Evolutionary conservation across 2,888 invertebrate species (phyloP).

Genomic region (Heliconius sara): DNA sequence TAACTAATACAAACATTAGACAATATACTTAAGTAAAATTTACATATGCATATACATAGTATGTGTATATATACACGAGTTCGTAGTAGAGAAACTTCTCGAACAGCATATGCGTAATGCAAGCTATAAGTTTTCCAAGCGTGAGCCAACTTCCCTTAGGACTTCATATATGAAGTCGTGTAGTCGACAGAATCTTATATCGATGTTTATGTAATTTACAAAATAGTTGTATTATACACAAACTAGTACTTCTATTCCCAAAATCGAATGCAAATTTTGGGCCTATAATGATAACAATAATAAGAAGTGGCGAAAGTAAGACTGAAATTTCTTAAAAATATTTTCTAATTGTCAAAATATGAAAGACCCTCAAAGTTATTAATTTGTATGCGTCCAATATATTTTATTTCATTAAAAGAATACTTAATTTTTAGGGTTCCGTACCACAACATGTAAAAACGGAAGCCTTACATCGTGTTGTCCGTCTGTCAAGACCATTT

Average conservation of each 20-base stretch:
- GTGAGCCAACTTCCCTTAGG: conserved; percentile 37
- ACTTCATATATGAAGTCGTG: conserved; percentile 20
- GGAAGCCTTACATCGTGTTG: too few species aligned
- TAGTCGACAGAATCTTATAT: conserved; percentile 19
- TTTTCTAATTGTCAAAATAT: background rate
- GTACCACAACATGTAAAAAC: too few species aligned
- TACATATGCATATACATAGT: background rate
- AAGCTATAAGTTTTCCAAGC: conserved; percentile 39
- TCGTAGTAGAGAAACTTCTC: conserved; percentile 37
- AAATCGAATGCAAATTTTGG: background rate
- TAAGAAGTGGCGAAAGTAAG: background rate
- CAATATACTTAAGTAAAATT: background rate
- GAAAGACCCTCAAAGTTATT: background rate
- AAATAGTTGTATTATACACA: background rate
- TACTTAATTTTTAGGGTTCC: too few species aligned
- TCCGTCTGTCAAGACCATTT: too few species aligned
- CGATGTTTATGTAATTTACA: conserved; percentile 15
- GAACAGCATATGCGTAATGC: conserved; percentile 39
- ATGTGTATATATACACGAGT: conserved; percentile 13
- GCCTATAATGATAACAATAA: background rate
- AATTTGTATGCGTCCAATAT: background rate
- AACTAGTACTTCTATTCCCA: background rate
- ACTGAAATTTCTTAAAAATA: too few species aligned
- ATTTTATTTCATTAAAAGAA: background rate
- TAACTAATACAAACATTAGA: background rate